phyloP scores from a whole-genome alignment of 2,113 vertebrate genomes.

The Sinocyclocheilus rhinocerous region DNA sequence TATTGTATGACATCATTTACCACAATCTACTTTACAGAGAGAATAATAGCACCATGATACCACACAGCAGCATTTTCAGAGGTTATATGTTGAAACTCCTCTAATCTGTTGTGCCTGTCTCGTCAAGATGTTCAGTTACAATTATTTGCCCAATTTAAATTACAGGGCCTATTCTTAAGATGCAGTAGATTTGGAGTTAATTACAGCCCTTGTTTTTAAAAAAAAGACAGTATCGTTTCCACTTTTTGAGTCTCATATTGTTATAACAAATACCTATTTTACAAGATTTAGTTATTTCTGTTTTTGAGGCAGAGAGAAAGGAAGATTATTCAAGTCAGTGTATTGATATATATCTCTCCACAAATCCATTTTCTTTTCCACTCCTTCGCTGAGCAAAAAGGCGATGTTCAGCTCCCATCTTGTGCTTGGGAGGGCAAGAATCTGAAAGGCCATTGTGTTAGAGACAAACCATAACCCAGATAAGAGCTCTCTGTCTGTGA shows the following conservation, averaged over 20 bases:
- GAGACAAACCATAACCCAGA: conserved; percentile 29
- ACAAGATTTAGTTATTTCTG: background rate
- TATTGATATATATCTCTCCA: conserved; percentile 17
- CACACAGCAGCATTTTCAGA: background rate
- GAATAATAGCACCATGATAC: background rate
- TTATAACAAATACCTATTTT: conserved; percentile 8
- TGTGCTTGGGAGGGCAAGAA: conserved; percentile 9
- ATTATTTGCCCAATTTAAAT: conserved; percentile 24
- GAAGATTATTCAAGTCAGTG: background rate
- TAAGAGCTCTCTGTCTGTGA: conserved; percentile 14
- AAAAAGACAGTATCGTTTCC: conserved; percentile 10
- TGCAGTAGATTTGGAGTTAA: conserved; percentile 9
- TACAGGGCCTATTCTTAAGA: conserved; percentile 18
- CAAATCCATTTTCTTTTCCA: conserved; percentile 10
- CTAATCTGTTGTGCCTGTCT: background rate
- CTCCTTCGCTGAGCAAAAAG: background rate
- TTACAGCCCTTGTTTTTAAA: conserved; percentile 5
- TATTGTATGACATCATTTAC: conserved; percentile 28
- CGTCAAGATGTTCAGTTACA: conserved; percentile 22
- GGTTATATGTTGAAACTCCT: background rate
- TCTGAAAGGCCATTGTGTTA: conserved; percentile 26
- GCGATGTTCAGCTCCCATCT: background rate
- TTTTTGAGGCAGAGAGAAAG: background rate
- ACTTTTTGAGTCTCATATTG: background rate
- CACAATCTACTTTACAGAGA: conserved; percentile 10